These are phyloP conservation scores for Loripinus fragilis DNA, from an alignment of 2,888 invertebrate species.

Conservation along the genomic window DNA sequence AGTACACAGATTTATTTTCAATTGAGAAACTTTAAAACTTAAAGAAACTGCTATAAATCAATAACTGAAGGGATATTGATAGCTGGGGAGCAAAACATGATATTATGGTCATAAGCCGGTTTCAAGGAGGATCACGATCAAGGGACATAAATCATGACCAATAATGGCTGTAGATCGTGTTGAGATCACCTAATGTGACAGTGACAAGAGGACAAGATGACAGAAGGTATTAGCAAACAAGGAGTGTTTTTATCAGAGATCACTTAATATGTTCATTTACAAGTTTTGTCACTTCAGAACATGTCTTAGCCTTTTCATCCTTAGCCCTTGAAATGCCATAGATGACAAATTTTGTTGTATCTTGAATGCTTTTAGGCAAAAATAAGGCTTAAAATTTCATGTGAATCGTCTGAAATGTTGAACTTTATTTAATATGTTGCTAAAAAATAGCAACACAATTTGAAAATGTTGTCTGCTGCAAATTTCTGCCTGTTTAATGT, in stretches of 20 bases:
- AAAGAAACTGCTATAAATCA: too few relatives aligned
- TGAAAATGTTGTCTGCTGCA: too few relatives aligned
- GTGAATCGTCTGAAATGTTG: too few relatives aligned
- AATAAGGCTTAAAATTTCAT: too few relatives aligned
- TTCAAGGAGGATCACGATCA: background rate
- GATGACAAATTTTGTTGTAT: too few relatives aligned
- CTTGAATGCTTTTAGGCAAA: too few relatives aligned
- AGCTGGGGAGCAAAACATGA: background rate
- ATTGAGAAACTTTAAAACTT: too few relatives aligned
- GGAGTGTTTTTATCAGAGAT: background rate
- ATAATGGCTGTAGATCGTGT: background rate
- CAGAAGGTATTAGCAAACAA: constrained; percentile 17
- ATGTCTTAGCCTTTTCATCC: background rate
- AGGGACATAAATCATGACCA: constrained; percentile 9
- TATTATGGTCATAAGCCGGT: background rate
- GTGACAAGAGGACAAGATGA: background rate
- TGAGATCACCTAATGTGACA: background rate
- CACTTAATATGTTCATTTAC: background rate
- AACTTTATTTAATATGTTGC: too few relatives aligned
- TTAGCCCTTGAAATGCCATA: background rate
- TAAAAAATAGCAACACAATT: too few relatives aligned
- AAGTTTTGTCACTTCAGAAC: constrained; percentile 1
- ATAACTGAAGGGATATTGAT: background rate
- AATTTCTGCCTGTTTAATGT: too few relatives aligned
- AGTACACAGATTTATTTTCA: too few relatives aligned